Percentiles rank a stretch among this genome's conserved stretches.
Evolutionary conservation across 2,888 invertebrate genomes (phyloP).

Genomic region (Eurytoma californica): DNA sequence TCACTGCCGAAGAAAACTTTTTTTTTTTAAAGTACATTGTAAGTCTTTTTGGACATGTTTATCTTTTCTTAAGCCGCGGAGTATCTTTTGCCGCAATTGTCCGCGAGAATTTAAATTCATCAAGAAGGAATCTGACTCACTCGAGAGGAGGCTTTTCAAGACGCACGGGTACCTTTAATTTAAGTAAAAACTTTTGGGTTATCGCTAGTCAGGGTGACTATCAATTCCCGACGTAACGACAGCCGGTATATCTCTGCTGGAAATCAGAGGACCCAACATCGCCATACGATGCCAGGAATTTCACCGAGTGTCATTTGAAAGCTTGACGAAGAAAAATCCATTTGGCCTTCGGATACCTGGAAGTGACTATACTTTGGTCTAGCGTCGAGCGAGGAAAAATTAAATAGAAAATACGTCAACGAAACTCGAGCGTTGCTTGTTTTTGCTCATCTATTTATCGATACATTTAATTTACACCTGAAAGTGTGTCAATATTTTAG

Average conservation of each 20-base stretch:
- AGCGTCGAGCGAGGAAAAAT: no score
- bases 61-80: neutral
- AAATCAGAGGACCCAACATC: constrained; percentile 14
- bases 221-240: neutral
- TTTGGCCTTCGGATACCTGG: neutral
- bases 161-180: no score
- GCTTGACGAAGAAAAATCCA: constrained; percentile 3
- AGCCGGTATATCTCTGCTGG: neutral
- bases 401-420: neutral
- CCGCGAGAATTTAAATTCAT: constrained; percentile 16
- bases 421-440: no score
- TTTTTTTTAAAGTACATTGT: neutral
- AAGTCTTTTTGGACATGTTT: constrained; percentile 15
- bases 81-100: neutral
- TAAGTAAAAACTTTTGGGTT: no score
- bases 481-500: no score
- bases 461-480: no score
- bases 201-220: no score
- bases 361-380: neutral
- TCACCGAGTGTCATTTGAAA: neutral
- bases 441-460: no score
- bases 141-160: neutral
- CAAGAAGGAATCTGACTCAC: neutral
- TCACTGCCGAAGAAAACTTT: constrained; percentile 20
- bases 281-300: constrained; percentile 1